Conservation (phyloP, 2,888 invertebrate species). For the Tuberolachnus salignus region DNA sequence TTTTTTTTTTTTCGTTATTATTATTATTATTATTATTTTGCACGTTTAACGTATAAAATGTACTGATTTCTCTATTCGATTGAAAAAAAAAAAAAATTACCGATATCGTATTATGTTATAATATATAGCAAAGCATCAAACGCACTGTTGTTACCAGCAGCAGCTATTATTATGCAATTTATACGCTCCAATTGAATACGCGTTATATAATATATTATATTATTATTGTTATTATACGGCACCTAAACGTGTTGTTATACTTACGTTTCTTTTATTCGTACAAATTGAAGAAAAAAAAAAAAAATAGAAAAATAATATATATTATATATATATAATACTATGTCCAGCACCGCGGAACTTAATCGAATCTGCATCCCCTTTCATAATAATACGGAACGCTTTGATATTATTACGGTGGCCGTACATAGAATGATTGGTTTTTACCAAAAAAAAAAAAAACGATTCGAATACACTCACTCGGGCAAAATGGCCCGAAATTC, state of each 20-base stretch:
- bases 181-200: constrained; percentile 7
- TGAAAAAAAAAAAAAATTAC: background rate
- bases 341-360: background rate
- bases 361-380: no score
- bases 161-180: constrained; percentile 8
- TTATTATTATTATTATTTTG: background rate
- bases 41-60: no score
- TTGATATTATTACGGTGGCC: no score
- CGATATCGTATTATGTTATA: background rate
- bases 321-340: background rate
- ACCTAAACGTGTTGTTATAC: background rate
- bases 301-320: no score
- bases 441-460: no score
- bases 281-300: constrained; percentile 8
- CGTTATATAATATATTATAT: background rate
- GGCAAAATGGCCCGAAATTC: no score
- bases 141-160: background rate
- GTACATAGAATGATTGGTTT: no score
- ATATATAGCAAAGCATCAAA: constrained; percentile 1
- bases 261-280: constrained; percentile 6
- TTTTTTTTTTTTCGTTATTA: no score
- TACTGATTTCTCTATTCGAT: background rate
- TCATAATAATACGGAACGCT: no score
- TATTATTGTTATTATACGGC: background rate
- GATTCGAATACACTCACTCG: no score